phyloP scores from a whole-genome alignment of 1,140 invertebrate species.

The Brachystomella parvula region DNA sequence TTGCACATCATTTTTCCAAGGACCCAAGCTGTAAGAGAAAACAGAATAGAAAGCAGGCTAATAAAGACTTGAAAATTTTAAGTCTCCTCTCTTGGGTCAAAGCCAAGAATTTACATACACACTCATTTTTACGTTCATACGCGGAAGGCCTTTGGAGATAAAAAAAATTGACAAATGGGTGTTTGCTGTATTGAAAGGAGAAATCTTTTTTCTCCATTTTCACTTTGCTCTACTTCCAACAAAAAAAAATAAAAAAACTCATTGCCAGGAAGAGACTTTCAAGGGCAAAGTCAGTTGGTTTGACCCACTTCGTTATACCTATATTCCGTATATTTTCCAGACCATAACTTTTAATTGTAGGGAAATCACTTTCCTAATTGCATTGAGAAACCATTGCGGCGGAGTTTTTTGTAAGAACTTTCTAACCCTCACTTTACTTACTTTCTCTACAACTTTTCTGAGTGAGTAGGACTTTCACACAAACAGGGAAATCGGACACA shows the following conservation, averaged over 20 bases:
- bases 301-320: too few relatives aligned
- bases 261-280: not conserved
- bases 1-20: conserved; percentile 89
- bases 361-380: not conserved
- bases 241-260: not conserved
- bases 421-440: too few relatives aligned
- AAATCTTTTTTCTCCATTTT: not conserved
- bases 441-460: too few relatives aligned
- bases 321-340: too few relatives aligned
- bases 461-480: too few relatives aligned
- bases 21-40: conserved; percentile 72
- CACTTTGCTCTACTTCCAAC: not conserved
- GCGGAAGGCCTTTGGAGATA: too few relatives aligned
- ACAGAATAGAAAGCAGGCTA: conserved; percentile 19
- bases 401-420: not conserved
- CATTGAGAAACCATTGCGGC: not conserved
- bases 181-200: not conserved
- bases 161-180: not conserved
- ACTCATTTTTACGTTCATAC: too few relatives aligned
- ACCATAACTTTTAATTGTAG: not conserved
- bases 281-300: not conserved
- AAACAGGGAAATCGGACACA: too few relatives aligned
- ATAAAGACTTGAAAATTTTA: too few relatives aligned
- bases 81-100: too few relatives aligned
- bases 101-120: too few relatives aligned